phyloP scores from a whole-genome alignment of 2,888 invertebrate genomes.

The Sminthurinus aureus region DNA sequence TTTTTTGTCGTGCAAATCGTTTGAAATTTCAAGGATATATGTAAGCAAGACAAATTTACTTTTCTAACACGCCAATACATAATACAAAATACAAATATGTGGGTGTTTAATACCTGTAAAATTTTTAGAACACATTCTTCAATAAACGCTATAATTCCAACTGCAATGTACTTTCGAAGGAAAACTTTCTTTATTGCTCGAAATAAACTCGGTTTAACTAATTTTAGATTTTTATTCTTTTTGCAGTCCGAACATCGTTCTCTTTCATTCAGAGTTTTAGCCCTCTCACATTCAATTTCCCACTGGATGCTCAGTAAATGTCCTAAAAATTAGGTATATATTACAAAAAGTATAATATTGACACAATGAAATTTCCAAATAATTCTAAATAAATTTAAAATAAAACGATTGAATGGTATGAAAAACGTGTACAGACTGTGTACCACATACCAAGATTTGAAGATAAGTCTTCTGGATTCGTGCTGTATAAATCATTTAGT shows the following conservation, averaged over 20 bases:
- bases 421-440: background rate
- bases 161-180: conserved; percentile 50
- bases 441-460: conserved; percentile 63
- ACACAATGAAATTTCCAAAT: background rate
- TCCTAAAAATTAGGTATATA: conserved; percentile 63
- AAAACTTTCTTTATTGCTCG: conserved; percentile 27
- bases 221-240: background rate
- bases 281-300: conserved; percentile 48
- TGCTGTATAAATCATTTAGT: conserved; percentile 76
- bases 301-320: conserved; percentile 68
- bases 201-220: background rate
- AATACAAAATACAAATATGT: background rate
- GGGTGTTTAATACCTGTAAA: background rate
- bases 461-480: conserved; percentile 76
- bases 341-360: background rate
- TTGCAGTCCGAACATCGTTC: background rate
- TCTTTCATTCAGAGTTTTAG: conserved; percentile 14
- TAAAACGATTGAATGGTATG: background rate
- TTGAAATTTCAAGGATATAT: too few species aligned
- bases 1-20: too few species aligned
- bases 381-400: background rate
- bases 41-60: too few species aligned
- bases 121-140: conserved; percentile 61
- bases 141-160: conserved; percentile 62
- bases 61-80: too few species aligned